phyloP scores from a whole-genome alignment of 2,113 vertebrate species.

The Thinocorus orbignyianus region DNA sequence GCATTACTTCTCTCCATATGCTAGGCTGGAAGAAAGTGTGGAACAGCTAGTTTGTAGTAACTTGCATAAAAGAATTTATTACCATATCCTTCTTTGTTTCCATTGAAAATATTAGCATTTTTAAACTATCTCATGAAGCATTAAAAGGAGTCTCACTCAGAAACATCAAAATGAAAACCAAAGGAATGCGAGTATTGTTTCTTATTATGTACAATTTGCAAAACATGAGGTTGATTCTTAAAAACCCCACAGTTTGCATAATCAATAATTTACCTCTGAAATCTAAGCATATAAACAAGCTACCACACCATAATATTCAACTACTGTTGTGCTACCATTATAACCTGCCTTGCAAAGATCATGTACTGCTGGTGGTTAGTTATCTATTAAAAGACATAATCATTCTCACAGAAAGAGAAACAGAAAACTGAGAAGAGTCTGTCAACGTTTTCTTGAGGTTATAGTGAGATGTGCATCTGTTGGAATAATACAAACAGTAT shows the following conservation, averaged over 20 bases:
- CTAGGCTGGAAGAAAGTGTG: not conserved
- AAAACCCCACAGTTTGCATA: not conserved
- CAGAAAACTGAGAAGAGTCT: not conserved
- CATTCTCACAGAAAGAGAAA: not conserved
- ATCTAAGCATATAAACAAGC: not conserved
- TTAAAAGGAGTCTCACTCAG: not conserved
- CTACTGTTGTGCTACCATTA: not conserved
- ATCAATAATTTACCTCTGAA: not conserved
- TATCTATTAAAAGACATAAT: not conserved
- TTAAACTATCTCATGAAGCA: not conserved
- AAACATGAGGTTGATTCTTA: not conserved
- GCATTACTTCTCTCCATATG: not conserved
- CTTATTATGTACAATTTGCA: not conserved
- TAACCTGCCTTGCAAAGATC: not conserved
- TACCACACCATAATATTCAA: not conserved
- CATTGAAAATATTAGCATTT: constrained; percentile 5
- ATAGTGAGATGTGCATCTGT: not conserved
- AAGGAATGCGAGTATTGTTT: not conserved
- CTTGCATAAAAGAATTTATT: not conserved
- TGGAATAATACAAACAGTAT: not conserved
- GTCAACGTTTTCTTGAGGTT: not conserved
- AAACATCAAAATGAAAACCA: not conserved
- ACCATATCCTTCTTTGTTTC: not conserved
- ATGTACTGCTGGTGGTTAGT: not conserved
- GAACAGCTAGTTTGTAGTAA: not conserved